Percentiles rank a stretch among this genome's conserved stretches.
phyloP scores from a whole-genome alignment of 35 echinoderm and acorn worm genomes.

The Ptychodera flava region DNA sequence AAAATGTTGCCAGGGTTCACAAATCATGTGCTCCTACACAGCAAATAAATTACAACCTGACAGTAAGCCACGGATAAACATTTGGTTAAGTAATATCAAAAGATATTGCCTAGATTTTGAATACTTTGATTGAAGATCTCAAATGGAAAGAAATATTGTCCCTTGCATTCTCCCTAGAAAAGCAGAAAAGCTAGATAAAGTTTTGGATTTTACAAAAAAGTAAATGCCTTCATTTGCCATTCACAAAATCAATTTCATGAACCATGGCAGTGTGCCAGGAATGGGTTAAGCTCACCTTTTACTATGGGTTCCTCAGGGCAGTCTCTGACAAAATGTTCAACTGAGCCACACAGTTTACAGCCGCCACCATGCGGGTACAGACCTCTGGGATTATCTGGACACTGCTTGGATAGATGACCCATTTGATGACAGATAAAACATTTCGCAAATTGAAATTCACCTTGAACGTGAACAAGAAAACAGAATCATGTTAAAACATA shows the following conservation, averaged over 20 bases:
- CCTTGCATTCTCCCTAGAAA: too few relatives aligned
- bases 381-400: conserved; percentile 89
- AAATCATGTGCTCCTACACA: background rate
- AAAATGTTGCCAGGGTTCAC: background rate
- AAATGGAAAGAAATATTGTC: too few relatives aligned
- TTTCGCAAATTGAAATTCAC: conserved; percentile 60
- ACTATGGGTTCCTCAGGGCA: conserved; percentile 36
- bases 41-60: background rate
- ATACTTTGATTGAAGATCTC: too few relatives aligned
- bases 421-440: conserved; percentile 87
- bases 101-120: background rate
- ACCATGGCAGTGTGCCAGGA: too few relatives aligned
- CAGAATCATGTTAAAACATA: background rate
- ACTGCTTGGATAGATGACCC: conserved; percentile 74
- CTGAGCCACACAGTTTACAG: conserved; percentile 86
- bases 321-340: conserved; percentile 69
- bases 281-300: too few relatives aligned
- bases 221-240: too few relatives aligned
- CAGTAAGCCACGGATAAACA: background rate
- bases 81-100: background rate
- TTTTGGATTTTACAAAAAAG: too few relatives aligned
- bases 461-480: conserved; percentile 14
- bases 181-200: too few relatives aligned
- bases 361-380: conserved; percentile 78
- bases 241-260: too few relatives aligned